Percentiles rank a stretch among this genome's conserved stretches.
Conservation (phyloP, 1,140 invertebrate species). For the Formica exsecta region DNA sequence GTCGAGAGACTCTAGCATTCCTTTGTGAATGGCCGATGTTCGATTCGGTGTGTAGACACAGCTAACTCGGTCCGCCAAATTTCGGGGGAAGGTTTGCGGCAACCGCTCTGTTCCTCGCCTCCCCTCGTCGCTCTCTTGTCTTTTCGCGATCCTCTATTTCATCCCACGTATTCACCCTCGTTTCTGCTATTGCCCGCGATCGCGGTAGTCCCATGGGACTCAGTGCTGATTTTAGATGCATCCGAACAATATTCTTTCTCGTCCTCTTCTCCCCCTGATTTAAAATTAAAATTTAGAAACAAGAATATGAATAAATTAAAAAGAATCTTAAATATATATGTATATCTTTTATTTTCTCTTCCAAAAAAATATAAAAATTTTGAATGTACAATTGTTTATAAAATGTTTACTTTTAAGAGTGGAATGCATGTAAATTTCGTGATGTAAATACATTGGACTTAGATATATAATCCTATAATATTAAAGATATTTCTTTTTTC, state of each 20-base stretch:
- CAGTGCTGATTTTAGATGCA: constrained; percentile 30
- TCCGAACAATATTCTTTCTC: background rate
- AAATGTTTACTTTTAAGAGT: background rate
- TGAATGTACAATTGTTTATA: background rate
- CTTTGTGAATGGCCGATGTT: constrained; percentile 68
- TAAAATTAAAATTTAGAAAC: background rate
- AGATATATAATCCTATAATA: constrained; percentile 1
- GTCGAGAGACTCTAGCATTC: constrained; percentile 41
- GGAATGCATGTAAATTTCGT: background rate
- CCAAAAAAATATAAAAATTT: background rate
- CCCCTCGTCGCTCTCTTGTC: background rate
- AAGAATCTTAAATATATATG: background rate
- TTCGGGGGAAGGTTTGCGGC: constrained; percentile 58
- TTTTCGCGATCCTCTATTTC: constrained; percentile 32
- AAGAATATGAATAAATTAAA: background rate
- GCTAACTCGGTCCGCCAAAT: constrained; percentile 63
- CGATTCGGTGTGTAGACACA: constrained; percentile 64
- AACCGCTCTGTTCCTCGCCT: constrained; percentile 38
- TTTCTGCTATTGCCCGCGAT: constrained; percentile 11
- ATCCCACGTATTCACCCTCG: constrained; percentile 17
- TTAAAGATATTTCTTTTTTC: background rate
- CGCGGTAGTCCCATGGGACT: constrained; percentile 9
- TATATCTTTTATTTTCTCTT: background rate
- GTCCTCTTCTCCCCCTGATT: background rate
- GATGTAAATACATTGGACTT: background rate